These are phyloP conservation scores for Protosalanx chinensis DNA, from an alignment of 2,797 vertebrate genomes.

Conservation along the genomic window DNA sequence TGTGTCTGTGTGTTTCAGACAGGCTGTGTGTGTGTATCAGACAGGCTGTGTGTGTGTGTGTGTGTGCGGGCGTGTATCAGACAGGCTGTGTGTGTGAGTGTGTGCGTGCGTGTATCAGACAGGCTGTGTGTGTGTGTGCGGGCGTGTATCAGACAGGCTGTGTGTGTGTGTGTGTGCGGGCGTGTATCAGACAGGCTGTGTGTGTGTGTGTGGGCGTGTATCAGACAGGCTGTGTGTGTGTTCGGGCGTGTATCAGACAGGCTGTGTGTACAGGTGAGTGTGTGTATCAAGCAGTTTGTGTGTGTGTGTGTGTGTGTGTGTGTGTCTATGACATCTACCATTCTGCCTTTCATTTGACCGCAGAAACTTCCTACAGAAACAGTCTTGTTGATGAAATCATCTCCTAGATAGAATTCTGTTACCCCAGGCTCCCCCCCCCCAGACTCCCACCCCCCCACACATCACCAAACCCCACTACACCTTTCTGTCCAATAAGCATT, in stretches of 20 bases:
- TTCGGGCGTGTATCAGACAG: not conserved
- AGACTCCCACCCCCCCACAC: not conserved
- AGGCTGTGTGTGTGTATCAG: constrained; percentile 43
- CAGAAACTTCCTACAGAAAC: not conserved
- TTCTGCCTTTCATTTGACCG: constrained; percentile 55
- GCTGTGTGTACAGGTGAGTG: constrained; percentile 31
- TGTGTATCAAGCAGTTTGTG: constrained; percentile 34
- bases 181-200: constrained; percentile 35
- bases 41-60: constrained; percentile 14
- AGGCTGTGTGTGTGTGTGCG: constrained; percentile 22
- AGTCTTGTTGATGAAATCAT: not conserved
- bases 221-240: constrained; percentile 37
- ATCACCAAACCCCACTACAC: constrained; percentile 67
- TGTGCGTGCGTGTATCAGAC: constrained; percentile 44
- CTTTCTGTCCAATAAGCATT: constrained; percentile 74
- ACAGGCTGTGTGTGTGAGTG: constrained; percentile 29
- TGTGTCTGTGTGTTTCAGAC: constrained; percentile 43
- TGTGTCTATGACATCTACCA: constrained; percentile 24
- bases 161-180: constrained; percentile 10
- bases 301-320: constrained; percentile 36
- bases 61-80: constrained; percentile 18
- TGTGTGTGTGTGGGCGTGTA: constrained; percentile 35
- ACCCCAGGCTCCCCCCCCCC: not conserved
- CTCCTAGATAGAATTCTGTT: not conserved
- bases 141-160: constrained; percentile 37